phyloP scores from a whole-genome alignment of 2,888 invertebrate species.

The Tineola bisselliella region DNA sequence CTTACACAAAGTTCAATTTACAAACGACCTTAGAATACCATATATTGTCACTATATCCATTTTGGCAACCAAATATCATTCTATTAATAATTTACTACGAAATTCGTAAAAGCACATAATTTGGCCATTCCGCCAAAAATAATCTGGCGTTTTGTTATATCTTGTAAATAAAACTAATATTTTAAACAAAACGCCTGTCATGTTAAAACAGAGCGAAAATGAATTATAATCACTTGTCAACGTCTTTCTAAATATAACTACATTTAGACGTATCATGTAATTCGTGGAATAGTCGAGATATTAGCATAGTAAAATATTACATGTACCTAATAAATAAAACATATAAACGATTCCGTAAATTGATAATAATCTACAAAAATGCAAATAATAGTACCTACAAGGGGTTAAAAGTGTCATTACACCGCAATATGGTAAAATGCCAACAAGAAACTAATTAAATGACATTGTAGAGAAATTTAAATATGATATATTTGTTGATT shows the following conservation, averaged over 20 bases:
- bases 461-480: slow-evolving; percentile 1
- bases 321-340: background rate
- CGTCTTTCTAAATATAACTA: no score
- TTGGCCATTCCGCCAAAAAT: background rate
- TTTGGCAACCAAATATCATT: background rate
- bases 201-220: background rate
- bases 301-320: no score
- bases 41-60: background rate
- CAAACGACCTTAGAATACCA: background rate
- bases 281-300: no score
- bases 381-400: no score
- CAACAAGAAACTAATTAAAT: background rate
- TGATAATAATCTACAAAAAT: no score
- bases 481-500: slow-evolving; percentile 1
- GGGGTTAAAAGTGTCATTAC: background rate
- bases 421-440: background rate
- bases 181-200: background rate
- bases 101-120: background rate
- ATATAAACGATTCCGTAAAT: no score
- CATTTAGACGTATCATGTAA: no score
- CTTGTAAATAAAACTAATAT: background rate
- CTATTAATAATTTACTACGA: slow-evolving; percentile 7
- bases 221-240: no score
- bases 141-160: background rate
- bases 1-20: background rate